Evolutionary conservation across 2,888 invertebrate genomes (phyloP).

Genomic region (Antheraea yamamai): DNA sequence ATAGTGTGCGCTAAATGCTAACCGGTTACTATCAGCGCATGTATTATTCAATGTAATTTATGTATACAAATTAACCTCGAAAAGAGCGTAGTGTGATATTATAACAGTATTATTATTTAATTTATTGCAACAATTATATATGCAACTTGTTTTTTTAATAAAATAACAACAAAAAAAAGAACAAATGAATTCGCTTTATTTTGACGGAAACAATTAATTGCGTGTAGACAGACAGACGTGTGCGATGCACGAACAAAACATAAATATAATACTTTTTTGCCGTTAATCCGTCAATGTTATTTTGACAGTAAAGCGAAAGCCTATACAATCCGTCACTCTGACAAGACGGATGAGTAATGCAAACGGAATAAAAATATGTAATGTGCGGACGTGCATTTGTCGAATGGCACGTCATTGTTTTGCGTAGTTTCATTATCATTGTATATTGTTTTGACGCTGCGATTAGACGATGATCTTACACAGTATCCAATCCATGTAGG

Average conservation of each 20-base stretch:
- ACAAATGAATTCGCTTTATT: not conserved
- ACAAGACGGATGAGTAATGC: slow-evolving; percentile 16
- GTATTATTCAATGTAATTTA: not conserved
- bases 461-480: too few relatives aligned
- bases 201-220: slow-evolving; percentile 1
- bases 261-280: slow-evolving; percentile 15
- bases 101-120: not conserved
- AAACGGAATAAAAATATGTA: slow-evolving; percentile 12
- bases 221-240: slow-evolving; percentile 6
- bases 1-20: not conserved
- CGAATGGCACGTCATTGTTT: slow-evolving; percentile 10
- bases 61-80: not conserved
- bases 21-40: not conserved
- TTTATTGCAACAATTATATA: not conserved
- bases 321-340: slow-evolving; percentile 22
- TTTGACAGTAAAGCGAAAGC: slow-evolving; percentile 22
- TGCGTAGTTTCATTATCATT: not conserved
- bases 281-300: slow-evolving; percentile 20
- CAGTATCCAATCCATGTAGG: too few relatives aligned
- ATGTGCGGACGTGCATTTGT: slow-evolving; percentile 10
- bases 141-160: not conserved
- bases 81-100: not conserved
- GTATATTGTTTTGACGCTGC: slow-evolving; percentile 1
- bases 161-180: not conserved
- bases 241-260: not conserved